Evolutionary conservation across 64 coral and sea anemone species (phyloP), one percentile per base, ranked within the genome.

Genomic region (Montipora foliosa): DNA sequence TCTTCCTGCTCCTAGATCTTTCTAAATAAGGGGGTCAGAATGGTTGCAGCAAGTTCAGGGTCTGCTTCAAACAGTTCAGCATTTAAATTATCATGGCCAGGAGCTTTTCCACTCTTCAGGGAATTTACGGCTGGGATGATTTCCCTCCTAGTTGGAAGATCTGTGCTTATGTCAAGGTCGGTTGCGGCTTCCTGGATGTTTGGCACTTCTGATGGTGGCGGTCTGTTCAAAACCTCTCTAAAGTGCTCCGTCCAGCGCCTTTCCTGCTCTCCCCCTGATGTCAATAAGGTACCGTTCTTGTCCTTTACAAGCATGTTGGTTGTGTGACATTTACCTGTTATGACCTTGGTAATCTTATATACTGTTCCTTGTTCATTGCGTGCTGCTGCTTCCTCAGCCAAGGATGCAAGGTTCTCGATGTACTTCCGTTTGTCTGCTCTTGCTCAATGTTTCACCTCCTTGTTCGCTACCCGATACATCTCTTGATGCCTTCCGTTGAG

Each of bases 61-160:
- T 70, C 57, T 79, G 76, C 49, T 79, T 90, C 37, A 8, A 87
- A 50, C 37, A 70, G 16, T 45, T 87, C 83, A 49, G 64, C 62
- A 10, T 22, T 45, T 67, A 70, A 64, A 29, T n/a, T 64, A 44
- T 87, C 62, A 47, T 22, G 8, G 37, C 44, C 79, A 24, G 79
- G 79, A 52, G 79, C 37, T 82, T 51, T 53, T 53, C 51, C 51
- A 53, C 8, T 53, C 8, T 53, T 53, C 51, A 53, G 51, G 51
- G 51, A 53, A 53, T 53, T 53, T 0, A 21, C n/a, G 15, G 61
- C 61, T 66, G 9, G 10, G 15, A 66, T 66, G 61, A 14, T 66
- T 66, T 77, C 24, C 61, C 61, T 66, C 15, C 15, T 66, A 5
- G 61, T 14, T 16, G 15, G 61, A 66, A 66, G 8, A 66, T 66